Percentiles rank a stretch among this genome's conserved stretches.
Conservation (phyloP, 2,113 vertebrate species). For the Calypte anna region DNA sequence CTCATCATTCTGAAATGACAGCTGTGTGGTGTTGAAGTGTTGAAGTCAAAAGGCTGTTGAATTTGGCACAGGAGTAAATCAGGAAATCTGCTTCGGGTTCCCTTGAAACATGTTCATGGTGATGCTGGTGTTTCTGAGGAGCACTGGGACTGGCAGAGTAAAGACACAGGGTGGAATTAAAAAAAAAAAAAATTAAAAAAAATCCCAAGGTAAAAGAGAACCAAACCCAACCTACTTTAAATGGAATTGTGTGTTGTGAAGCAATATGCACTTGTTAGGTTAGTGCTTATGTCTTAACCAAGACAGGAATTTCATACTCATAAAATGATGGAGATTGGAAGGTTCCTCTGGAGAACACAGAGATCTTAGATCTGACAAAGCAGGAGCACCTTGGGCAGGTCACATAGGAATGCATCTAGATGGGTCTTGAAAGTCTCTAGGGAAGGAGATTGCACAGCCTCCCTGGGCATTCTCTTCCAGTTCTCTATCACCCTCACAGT, state of each 20-base stretch:
- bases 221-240: background rate
- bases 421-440: too few relatives aligned
- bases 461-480: too few relatives aligned
- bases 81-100: background rate
- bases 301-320: background rate
- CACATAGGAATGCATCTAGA: too few relatives aligned
- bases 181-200: background rate
- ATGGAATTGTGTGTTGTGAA: background rate
- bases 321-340: too few relatives aligned
- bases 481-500: too few relatives aligned
- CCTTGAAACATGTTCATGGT: background rate
- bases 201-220: background rate
- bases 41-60: background rate
- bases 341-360: too few relatives aligned
- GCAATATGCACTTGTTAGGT: background rate
- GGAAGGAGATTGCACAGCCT: too few relatives aligned
- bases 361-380: too few relatives aligned
- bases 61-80: background rate
- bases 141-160: background rate
- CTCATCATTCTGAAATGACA: background rate
- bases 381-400: too few relatives aligned
- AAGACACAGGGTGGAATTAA: background rate
- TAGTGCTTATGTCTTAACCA: background rate
- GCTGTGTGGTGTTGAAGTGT: background rate
- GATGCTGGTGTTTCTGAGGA: background rate